These are phyloP conservation scores for Sesia bembeciformis DNA, from an alignment of 2,888 invertebrate species.

Conservation along the genomic window DNA sequence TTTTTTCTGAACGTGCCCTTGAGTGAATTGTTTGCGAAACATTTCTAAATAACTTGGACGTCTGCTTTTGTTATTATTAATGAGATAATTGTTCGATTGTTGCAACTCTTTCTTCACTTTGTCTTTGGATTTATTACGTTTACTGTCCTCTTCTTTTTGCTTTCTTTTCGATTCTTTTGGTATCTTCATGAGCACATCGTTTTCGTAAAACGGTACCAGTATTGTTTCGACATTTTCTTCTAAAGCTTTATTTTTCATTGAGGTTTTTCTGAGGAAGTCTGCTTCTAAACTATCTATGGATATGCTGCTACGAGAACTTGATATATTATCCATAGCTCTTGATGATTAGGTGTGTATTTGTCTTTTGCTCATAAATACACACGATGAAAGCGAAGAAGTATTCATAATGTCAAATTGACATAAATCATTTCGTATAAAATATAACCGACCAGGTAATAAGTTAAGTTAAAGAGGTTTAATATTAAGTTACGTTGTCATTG, in stretches of 20 bases:
- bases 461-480: no score
- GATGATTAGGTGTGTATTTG: slow-evolving; percentile 13
- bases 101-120: slow-evolving; percentile 20
- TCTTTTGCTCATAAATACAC: slow-evolving; percentile 41
- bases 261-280: slow-evolving; percentile 26
- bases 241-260: slow-evolving; percentile 15
- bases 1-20: slow-evolving; percentile 15
- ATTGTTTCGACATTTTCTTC: slow-evolving; percentile 55
- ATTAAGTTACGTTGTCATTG: no score
- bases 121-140: slow-evolving; percentile 17
- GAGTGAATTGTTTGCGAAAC: slow-evolving; percentile 51
- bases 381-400: slow-evolving; percentile 22
- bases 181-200: slow-evolving; percentile 59
- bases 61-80: slow-evolving; percentile 32
- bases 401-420: slow-evolving; percentile 29
- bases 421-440: not conserved
- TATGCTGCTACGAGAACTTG: slow-evolving; percentile 41
- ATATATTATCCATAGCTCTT: slow-evolving; percentile 39
- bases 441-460: no score
- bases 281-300: slow-evolving; percentile 56
- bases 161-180: slow-evolving; percentile 37
- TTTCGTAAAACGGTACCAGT: slow-evolving; percentile 64
- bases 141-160: slow-evolving; percentile 14
- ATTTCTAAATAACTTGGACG: slow-evolving; percentile 50
- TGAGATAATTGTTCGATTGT: slow-evolving; percentile 34